phyloP scores from a whole-genome alignment of 1,140 invertebrate species.

The Trigoniulus corallinus region DNA sequence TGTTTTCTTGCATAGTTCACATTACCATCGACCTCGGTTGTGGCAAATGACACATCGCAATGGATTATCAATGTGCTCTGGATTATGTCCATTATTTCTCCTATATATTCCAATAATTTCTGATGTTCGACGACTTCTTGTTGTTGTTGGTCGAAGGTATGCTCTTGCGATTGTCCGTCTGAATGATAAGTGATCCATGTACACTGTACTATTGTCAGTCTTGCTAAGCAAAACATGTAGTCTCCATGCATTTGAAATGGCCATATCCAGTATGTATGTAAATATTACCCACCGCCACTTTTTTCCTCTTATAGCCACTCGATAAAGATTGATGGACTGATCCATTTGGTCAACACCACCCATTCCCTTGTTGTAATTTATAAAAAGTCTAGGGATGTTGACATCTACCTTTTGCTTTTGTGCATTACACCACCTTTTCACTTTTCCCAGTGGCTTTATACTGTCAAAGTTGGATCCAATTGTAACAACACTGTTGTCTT shows the following conservation, averaged over 20 bases:
- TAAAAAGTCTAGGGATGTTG: conserved; percentile 16
- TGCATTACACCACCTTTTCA: conserved; percentile 6
- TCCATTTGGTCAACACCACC: conserved; percentile 19
- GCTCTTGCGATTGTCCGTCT: conserved; percentile 13
- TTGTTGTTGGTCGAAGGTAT: conserved; percentile 5
- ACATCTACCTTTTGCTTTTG: conserved; percentile 14
- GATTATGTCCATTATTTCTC: too few relatives aligned
- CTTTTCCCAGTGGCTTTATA: conserved; percentile 12
- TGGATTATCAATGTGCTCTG: too few relatives aligned
- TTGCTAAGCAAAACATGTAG: conserved; percentile 13
- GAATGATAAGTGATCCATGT: conserved; percentile 16
- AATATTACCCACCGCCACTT: conserved; percentile 22
- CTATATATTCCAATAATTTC: neutral
- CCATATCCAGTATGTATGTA: conserved; percentile 18
- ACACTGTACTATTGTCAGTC: conserved; percentile 8
- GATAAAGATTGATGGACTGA: conserved; percentile 19
- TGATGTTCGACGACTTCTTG: neutral
- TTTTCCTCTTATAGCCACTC: conserved; percentile 18
- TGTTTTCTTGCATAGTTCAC: too few relatives aligned
- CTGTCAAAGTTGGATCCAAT: conserved; percentile 12
- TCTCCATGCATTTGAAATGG: conserved; percentile 21
- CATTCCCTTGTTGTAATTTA: conserved; percentile 16
- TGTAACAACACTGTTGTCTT: conserved; percentile 16
- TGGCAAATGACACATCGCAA: too few relatives aligned
- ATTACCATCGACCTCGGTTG: too few relatives aligned